phyloP scores from a whole-genome alignment of 1,140 invertebrate species.

The Drosophila nikananu region DNA sequence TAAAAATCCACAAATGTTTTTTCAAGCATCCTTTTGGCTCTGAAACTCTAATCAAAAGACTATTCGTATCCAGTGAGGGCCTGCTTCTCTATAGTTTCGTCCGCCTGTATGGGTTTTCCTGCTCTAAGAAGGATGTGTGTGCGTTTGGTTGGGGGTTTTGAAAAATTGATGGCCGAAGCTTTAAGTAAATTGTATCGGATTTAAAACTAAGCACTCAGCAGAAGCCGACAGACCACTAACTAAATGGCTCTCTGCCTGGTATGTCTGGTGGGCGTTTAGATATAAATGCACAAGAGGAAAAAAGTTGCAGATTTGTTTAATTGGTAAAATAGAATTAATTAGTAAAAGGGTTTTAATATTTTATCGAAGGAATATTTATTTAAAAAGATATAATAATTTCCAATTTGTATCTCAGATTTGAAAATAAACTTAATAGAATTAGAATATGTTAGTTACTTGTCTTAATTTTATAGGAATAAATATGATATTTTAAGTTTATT shows the following conservation, averaged over 20 bases:
- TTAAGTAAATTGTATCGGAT: slow-evolving; percentile 75
- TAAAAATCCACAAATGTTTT: slow-evolving; percentile 59
- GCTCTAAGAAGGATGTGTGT: slow-evolving; percentile 3
- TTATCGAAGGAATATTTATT: neutral
- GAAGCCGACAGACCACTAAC: slow-evolving; percentile 60
- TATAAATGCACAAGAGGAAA: neutral
- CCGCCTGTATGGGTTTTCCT: neutral
- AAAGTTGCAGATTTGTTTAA: neutral
- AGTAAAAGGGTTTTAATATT: neutral
- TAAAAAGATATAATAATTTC: no score
- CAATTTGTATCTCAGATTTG: no score
- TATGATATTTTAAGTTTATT: neutral
- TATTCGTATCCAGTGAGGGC: slow-evolving; percentile 9
- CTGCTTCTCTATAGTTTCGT: neutral
- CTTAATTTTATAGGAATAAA: neutral
- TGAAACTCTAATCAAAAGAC: slow-evolving; percentile 39
- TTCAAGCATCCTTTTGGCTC: slow-evolving; percentile 27
- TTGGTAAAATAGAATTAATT: no score
- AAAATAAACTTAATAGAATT: neutral
- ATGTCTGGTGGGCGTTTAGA: neutral
- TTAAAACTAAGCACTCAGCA: slow-evolving; percentile 68
- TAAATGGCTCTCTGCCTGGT: slow-evolving; percentile 60
- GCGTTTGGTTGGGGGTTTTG: slow-evolving; percentile 31
- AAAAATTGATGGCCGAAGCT: slow-evolving; percentile 62
- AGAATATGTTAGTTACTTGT: neutral